Evolutionary conservation across 1,140 invertebrate genomes (phyloP).

Genomic region (Drosophila auraria): DNA sequence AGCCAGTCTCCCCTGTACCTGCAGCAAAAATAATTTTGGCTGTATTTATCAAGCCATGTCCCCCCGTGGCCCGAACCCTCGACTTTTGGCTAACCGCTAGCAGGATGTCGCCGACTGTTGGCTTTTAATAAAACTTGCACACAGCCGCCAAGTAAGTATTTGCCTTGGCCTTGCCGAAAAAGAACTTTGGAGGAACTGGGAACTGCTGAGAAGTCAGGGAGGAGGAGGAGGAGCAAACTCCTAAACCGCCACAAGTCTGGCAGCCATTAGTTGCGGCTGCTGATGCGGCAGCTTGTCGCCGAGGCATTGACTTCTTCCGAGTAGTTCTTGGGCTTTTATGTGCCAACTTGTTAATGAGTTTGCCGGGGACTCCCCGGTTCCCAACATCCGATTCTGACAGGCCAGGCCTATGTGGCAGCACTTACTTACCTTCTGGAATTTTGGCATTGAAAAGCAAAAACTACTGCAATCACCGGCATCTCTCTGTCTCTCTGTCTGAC

Average conservation of each 20-base stretch:
- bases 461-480: conserved; percentile 54
- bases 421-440: conserved; percentile 49
- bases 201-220: neutral
- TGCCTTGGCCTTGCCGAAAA: conserved; percentile 59
- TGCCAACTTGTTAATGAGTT: conserved; percentile 83
- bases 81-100: conserved; percentile 39
- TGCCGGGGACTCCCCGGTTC: conserved; percentile 32
- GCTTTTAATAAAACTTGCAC: conserved; percentile 80
- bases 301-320: conserved; percentile 63
- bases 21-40: conserved; percentile 60
- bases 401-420: conserved; percentile 42
- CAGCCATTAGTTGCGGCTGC: conserved; percentile 77
- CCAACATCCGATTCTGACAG: conserved; percentile 3
- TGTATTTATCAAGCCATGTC: conserved; percentile 70
- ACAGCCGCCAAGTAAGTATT: conserved; percentile 61
- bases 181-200: conserved; percentile 19
- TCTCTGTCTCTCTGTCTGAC: conserved; percentile 37
- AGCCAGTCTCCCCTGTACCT: neutral
- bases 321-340: conserved; percentile 68
- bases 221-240: conserved; percentile 14
- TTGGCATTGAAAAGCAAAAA: conserved; percentile 68
- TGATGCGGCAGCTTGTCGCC: conserved; percentile 70
- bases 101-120: conserved; percentile 71
- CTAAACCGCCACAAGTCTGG: conserved; percentile 51
- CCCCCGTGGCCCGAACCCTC: neutral